These are phyloP conservation scores for Homalodisca vitripennis DNA, from an alignment of 1,140 invertebrate genomes.

Conservation along the genomic window DNA sequence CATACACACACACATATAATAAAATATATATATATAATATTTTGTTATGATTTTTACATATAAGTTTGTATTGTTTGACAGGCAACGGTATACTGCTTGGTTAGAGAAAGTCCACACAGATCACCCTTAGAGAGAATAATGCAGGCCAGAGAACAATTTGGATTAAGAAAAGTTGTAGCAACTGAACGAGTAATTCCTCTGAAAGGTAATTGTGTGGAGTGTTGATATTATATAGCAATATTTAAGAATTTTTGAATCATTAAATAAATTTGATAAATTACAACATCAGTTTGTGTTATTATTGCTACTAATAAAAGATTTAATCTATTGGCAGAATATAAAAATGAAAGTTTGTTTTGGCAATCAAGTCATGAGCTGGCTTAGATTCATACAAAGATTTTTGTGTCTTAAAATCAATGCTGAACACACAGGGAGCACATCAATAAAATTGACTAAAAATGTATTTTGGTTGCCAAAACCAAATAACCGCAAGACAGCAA, in stretches of 20 bases:
- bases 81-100: slow-evolving; percentile 48
- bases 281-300: neutral
- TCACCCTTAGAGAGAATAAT: slow-evolving; percentile 45
- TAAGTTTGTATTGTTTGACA: neutral
- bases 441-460: too few species aligned
- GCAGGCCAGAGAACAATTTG: slow-evolving; percentile 37
- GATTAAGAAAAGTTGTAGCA: neutral
- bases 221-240: too few species aligned
- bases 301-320: neutral
- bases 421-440: too few species aligned
- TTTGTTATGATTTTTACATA: neutral
- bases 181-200: slow-evolving; percentile 45
- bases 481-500: too few species aligned
- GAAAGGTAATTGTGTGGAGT: slow-evolving; percentile 40
- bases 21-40: neutral
- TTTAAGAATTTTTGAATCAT: too few species aligned
- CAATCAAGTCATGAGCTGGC: neutral
- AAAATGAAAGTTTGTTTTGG: neutral
- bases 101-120: slow-evolving; percentile 47
- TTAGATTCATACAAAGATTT: neutral
- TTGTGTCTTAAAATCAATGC: neutral
- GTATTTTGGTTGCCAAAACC: too few species aligned
- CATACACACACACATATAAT: neutral
- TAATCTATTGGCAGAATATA: neutral
- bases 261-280: too few species aligned